Base-by-base conservation (phyloP, 2,888 invertebrate genomes). In the Mimachlamys varia region DNA sequence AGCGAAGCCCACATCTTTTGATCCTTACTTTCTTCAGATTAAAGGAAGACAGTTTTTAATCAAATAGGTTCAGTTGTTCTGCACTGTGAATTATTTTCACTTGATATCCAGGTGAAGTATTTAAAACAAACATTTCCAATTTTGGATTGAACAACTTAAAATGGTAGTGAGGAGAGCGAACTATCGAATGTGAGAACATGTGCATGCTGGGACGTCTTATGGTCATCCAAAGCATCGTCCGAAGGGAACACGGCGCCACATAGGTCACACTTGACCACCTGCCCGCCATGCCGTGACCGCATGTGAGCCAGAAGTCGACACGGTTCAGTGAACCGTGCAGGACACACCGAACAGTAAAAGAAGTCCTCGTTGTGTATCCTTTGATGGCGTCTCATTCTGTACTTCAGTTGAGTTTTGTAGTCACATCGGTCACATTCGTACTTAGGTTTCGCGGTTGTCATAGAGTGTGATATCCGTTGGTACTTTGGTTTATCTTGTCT, bases 351-450 rank as follows among this genome's bases (percentile, higher is more conserved):
- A 76, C 76, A 76, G 76, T 76, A 76, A 33, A 76, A 33, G 76
- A 76, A 76, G 12, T 76, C 76, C 33, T 76, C 76, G 33, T 76
- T 76, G 33, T 76, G 76, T 10, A 76, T 76, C 7, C 76, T 19
- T 33, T 76, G 76, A 76, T 76, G 76, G 1, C 76, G 76, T 27
- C 76, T 76, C 76, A 76, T 76, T 15, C 76, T 27, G 27, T 76
- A 76, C 33, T 76, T 76, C 13, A 76, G 76, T 33, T 76, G 76
- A 33, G 76, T 33, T 76, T 76, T 76, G 76, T 76, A 76, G 76
- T 76, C 76, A 33, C 76, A 76, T 1, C 76, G 19, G 76, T 76
- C 76, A 76, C 76, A 76, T 76, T 76, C 76, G 33, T 76, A 76
- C 76, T 33, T 76, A 7, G 76, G 76, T 33, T 76, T 76, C 27